Base-by-base conservation (phyloP, 2,113 vertebrate species). In the Varanus salvator region DNA sequence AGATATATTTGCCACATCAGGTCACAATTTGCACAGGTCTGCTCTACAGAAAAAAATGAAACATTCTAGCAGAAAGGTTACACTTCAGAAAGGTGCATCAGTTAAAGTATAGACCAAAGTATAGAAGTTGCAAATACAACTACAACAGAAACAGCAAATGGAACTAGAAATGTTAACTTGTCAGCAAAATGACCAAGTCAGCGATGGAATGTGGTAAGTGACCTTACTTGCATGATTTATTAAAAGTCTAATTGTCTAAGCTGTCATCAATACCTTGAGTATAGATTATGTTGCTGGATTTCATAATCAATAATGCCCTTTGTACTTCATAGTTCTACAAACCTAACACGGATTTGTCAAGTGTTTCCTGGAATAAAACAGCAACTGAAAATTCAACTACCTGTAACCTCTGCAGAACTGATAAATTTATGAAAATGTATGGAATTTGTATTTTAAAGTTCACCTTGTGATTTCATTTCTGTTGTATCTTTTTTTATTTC, bases 391-490 rank as follows among this genome's bases (percentile, higher is more conserved):
- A 64, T 69, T 83, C 17, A 76, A 34, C 27, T 72, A 52, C 38
- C 27, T 64, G 21, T 2, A 66, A 14, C 7, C 29, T 44, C 11
- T 34, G 48, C 5, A 75, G 57, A 81, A 74, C 9, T 29, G n/a
- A 52, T 29, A 83, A 25, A 92, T 90, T 12, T 81, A 3, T 83
- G 17, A 85, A 94, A 94, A 91, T 86, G 4, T 34, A 93, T 89
- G 85, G 38, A 89, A 71, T 27, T 64, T 77, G 91, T 66, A 92
- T 93, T 91, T 94, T 66, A 69, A 91, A 89, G 80, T 72, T 85
- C 69, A 98, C 97, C 97, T 97, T 96, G 92, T 95, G 93, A 91
- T 90, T 95, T 95, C 92, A 34, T 95, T 89, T 97, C 97, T 92
- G 44, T 91, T 2, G 90, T 75, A 83, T 96, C 94, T 92, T 94